Evolutionary conservation across 2,888 invertebrate genomes (phyloP).

Genomic region (Theretra japonica): DNA sequence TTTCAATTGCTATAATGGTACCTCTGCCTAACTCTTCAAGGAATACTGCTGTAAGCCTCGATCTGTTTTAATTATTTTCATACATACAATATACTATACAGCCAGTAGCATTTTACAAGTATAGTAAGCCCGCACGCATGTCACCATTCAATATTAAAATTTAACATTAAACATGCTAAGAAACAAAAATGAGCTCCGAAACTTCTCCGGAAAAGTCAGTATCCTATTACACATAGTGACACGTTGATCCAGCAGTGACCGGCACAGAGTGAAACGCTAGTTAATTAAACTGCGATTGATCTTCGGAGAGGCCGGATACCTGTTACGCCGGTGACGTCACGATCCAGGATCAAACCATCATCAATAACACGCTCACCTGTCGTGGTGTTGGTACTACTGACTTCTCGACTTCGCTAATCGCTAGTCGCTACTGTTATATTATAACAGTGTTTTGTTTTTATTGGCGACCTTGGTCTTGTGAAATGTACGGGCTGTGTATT

Average conservation of each 20-base stretch:
- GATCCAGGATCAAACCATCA: constrained; percentile 55
- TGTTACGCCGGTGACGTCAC: constrained; percentile 33
- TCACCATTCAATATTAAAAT: too few species aligned
- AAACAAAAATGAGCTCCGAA: not conserved
- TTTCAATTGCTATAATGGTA: too few species aligned
- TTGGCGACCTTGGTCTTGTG: too few species aligned
- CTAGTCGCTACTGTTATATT: too few species aligned
- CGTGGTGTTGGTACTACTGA: constrained; percentile 39
- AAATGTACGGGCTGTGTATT: too few species aligned
- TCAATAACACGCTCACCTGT: constrained; percentile 71
- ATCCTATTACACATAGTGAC: not conserved
- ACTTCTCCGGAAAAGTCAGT: not conserved
- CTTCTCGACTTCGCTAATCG: not conserved
- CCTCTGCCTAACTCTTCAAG: too few species aligned
- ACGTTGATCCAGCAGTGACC: not conserved
- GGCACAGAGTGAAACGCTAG: not conserved
- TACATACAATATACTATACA: too few species aligned
- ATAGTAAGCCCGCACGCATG: too few species aligned
- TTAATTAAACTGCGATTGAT: constrained; percentile 9
- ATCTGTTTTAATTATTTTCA: too few species aligned
- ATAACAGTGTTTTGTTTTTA: too few species aligned
- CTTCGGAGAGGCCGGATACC: constrained; percentile 22
- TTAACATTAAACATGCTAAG: not conserved
- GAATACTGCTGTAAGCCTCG: too few species aligned
- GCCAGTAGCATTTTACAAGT: too few species aligned